A percentile compares a stretch with the other conserved stretches of the same genome.
phyloP scores from a whole-genome alignment of 1,140 invertebrate genomes.

The Orchestia grillus region DNA sequence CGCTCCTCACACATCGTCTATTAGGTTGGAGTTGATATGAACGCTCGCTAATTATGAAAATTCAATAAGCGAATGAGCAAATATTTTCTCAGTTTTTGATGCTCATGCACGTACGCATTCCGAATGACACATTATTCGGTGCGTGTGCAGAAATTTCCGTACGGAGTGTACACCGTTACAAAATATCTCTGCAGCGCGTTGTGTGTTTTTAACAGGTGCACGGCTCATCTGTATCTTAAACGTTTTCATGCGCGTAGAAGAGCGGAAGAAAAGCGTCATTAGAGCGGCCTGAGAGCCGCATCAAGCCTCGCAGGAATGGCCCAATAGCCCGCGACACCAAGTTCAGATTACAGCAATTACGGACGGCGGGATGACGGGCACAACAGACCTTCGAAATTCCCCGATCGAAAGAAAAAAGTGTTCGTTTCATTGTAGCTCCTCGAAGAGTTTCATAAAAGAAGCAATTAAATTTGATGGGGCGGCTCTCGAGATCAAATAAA shows the following conservation, averaged over 20 bases:
- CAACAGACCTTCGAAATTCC: neutral
- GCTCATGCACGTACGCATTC: too few species aligned
- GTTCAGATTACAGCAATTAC: neutral
- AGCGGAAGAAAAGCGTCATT: neutral
- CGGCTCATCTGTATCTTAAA: neutral
- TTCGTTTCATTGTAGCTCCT: neutral
- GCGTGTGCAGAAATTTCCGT: too few species aligned
- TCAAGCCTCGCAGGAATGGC: neutral
- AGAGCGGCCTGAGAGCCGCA: neutral
- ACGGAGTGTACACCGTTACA: too few species aligned
- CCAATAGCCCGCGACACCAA: neutral
- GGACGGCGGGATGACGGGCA: neutral
- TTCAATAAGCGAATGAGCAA: too few species aligned
- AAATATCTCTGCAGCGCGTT: too few species aligned
- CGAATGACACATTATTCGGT: too few species aligned
- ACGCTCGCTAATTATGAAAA: too few species aligned
- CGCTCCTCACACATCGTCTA: too few species aligned
- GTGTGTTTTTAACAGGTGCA: too few species aligned
- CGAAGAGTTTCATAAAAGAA: neutral
- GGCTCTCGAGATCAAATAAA: neutral
- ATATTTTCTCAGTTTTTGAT: too few species aligned
- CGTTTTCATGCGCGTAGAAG: neutral
- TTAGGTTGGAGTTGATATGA: too few species aligned
- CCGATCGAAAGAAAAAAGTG: neutral
- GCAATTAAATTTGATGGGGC: neutral